These are phyloP conservation scores for Paramisgurnus dabryanus DNA, from an alignment of 2,113 vertebrate genomes.

Conservation along the genomic window DNA sequence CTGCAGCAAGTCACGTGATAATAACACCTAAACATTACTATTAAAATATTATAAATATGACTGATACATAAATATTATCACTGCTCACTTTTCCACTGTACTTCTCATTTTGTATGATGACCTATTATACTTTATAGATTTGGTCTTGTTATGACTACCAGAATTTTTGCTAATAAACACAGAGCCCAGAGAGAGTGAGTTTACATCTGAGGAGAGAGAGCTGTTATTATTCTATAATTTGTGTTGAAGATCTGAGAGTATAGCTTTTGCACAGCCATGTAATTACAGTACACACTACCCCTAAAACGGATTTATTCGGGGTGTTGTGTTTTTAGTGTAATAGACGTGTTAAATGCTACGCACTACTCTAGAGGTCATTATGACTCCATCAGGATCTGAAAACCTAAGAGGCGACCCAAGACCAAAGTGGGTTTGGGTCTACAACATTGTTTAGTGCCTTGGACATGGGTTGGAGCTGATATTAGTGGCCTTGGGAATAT, in stretches of 20 bases:
- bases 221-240: slow-evolving; percentile 65
- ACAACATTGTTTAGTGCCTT: too few species aligned
- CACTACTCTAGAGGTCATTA: slow-evolving; percentile 4
- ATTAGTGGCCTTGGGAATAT: too few species aligned
- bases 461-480: too few species aligned
- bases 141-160: slow-evolving; percentile 67
- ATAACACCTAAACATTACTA: too few species aligned
- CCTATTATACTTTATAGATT: slow-evolving; percentile 59
- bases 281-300: slow-evolving; percentile 57
- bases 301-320: slow-evolving; percentile 34
- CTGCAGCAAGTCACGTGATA: too few species aligned
- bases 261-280: slow-evolving; percentile 52
- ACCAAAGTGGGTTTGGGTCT: too few species aligned
- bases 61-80: background rate
- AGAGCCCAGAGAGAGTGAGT: slow-evolving; percentile 55
- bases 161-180: slow-evolving; percentile 63
- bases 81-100: slow-evolving; percentile 33
- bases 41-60: too few species aligned
- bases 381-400: too few species aligned
- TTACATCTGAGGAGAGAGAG: slow-evolving; percentile 56
- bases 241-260: slow-evolving; percentile 60
- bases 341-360: slow-evolving; percentile 38
- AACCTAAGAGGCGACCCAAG: too few species aligned
- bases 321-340: slow-evolving; percentile 44
- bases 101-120: slow-evolving; percentile 54